Evolutionary conservation across 2,113 vertebrate species (phyloP), one percentile per base, ranked within the genome.

Genomic region (Malurus cyaneus): DNA sequence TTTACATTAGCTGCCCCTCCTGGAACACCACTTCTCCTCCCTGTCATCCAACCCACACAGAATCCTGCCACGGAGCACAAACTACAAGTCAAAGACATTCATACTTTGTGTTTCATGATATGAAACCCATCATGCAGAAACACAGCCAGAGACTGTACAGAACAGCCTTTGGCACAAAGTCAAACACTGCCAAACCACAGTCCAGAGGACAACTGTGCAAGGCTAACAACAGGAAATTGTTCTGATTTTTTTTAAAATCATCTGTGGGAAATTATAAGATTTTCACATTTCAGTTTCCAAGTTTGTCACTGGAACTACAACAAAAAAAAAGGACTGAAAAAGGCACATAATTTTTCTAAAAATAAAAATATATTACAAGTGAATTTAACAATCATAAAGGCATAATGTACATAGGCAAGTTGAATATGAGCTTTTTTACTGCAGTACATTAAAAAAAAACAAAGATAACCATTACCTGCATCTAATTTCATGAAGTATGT

Each of bases 401-500:
- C 12, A n/a, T 26, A 47, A 67, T 3, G 6, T 19, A 64, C 20
- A 41, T 11, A 8, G n/a, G 7, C 14, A 82, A 60, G 36, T 9
- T 41, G n/a, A 70, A 73, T 46, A 46, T 4, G 4, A 31, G 10
- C 2, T 69, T 47, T 82, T 74, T 62, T 31, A 44, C n/a, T 46
- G 29, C n/a, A 73, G 34, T 36, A 49, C 8, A n/a, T 57, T 53
- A 91, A 52, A 42, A 29, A n/a, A 3, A 50, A 72, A 26, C 5
- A 57, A 61, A 80, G n/a, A 62, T 31, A 91, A 2, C 31, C 82
- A 76, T 97, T 95, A 99, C 99, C 99, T 97, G 99, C 99, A 97
- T 99, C 99, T 76, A 99, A 96, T 95, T 99, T 99, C 99, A 99
- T 99, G 95, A 99, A 99, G 77, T 99, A 98, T 0, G 99, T 99